Conservation (phyloP, 2,797 vertebrate genomes). For the Bovichtus variegatus region DNA sequence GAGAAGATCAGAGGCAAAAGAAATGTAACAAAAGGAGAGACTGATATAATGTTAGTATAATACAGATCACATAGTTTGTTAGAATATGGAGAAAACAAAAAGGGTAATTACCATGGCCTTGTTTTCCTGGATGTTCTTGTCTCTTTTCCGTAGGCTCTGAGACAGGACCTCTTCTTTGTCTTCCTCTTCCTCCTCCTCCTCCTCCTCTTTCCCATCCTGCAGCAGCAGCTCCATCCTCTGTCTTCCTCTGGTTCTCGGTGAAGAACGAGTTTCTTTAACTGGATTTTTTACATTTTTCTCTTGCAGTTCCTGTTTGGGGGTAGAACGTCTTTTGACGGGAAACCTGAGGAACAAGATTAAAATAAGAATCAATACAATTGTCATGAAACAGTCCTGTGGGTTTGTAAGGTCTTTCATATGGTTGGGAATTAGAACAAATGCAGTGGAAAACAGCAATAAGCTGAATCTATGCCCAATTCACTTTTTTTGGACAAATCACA, state of each 20-base stretch:
- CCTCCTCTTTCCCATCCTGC: conserved; percentile 54
- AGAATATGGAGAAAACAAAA: conserved; percentile 1
- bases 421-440: not conserved
- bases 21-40: not conserved
- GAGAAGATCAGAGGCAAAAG: not conserved
- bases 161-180: conserved; percentile 80
- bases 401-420: not conserved
- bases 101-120: conserved; percentile 91
- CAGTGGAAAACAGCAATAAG: not conserved
- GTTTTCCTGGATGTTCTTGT: conserved; percentile 96
- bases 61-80: not conserved
- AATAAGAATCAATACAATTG: not conserved
- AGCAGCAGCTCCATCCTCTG: conserved; percentile 65
- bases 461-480: not conserved
- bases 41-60: too few species aligned
- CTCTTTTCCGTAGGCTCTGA: conserved; percentile 88
- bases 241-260: conserved; percentile 40
- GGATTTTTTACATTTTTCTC: conserved; percentile 47
- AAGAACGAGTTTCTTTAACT: conserved; percentile 35
- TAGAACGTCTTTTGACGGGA: conserved; percentile 86
- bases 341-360: conserved; percentile 81
- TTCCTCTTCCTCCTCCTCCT: conserved; percentile 78
- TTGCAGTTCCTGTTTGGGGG: conserved; percentile 48
- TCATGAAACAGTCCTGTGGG: not conserved
- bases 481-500: not conserved